phyloP scores from a whole-genome alignment of 2,888 invertebrate species.

The Hydropsyche betteni region DNA sequence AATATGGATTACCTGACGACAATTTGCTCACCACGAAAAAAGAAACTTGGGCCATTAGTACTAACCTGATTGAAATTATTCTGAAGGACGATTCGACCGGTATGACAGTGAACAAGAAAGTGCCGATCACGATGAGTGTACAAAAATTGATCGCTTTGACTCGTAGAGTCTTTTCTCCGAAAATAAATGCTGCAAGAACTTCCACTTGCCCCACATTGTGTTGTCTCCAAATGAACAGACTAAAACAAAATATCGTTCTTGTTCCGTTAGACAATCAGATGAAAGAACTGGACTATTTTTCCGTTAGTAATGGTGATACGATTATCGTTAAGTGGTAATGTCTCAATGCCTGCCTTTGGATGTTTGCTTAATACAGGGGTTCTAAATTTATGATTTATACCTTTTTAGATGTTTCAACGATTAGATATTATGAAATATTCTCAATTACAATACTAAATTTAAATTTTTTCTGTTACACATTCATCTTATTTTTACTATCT shows the following conservation, averaged over 20 bases:
- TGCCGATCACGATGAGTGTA: constrained; percentile 80
- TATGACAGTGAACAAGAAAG: constrained; percentile 73
- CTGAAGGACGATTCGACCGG: constrained; percentile 65
- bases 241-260: constrained; percentile 70
- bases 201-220: constrained; percentile 58
- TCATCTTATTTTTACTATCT: too few species aligned
- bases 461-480: too few species aligned
- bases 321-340: constrained; percentile 74
- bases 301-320: constrained; percentile 83
- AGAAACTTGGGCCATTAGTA: constrained; percentile 70
- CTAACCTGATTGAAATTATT: constrained; percentile 71
- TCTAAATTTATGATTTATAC: too few species aligned
- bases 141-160: constrained; percentile 84
- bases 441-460: too few species aligned
- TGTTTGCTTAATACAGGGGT: neutral
- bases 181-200: constrained; percentile 6
- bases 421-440: too few species aligned
- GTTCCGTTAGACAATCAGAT: constrained; percentile 83
- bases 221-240: constrained; percentile 67
- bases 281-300: constrained; percentile 84
- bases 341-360: constrained; percentile 3
- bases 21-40: constrained; percentile 68
- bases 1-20: constrained; percentile 84
- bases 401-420: too few species aligned
- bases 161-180: constrained; percentile 74